phyloP scores from a whole-genome alignment of 2,797 vertebrate genomes.

The Myripristis jacobus region DNA sequence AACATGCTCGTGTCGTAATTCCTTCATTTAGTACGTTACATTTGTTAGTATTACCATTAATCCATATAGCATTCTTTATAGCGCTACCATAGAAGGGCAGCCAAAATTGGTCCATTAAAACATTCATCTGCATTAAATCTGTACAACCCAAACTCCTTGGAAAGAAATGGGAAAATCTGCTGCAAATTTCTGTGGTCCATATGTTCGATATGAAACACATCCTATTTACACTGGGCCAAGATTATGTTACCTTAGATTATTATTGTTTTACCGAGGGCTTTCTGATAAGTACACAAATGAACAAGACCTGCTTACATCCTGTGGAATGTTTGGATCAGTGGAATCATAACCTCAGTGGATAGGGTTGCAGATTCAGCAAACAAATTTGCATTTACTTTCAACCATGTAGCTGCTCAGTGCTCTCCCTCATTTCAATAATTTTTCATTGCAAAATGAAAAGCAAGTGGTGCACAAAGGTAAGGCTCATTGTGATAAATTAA shows the following conservation, averaged over 20 bases:
- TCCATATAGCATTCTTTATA: slow-evolving; percentile 20
- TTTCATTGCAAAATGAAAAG: slow-evolving; percentile 40
- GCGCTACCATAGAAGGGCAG: slow-evolving; percentile 21
- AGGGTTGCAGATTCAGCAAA: slow-evolving; percentile 38
- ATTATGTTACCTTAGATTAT: slow-evolving; percentile 14
- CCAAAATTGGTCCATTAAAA: slow-evolving; percentile 25
- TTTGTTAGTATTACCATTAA: slow-evolving; percentile 3
- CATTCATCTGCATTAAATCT: slow-evolving; percentile 43
- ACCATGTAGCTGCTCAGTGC: slow-evolving; percentile 39
- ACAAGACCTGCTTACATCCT: slow-evolving; percentile 45
- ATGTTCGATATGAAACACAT: slow-evolving; percentile 8
- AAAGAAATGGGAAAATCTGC: slow-evolving; percentile 24
- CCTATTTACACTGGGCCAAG: slow-evolving; percentile 25
- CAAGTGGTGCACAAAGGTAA: slow-evolving; percentile 43
- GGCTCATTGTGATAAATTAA: slow-evolving; percentile 70
- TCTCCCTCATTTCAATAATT: slow-evolving; percentile 30
- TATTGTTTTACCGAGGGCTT: slow-evolving; percentile 21
- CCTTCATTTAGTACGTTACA: slow-evolving; percentile 22
- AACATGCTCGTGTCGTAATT: slow-evolving; percentile 34
- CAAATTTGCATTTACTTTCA: slow-evolving; percentile 34
- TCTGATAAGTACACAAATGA: slow-evolving; percentile 27
- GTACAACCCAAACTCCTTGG: slow-evolving; percentile 13
- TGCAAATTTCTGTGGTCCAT: slow-evolving; percentile 4
- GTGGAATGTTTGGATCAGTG: slow-evolving; percentile 25
- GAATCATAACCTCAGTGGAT: slow-evolving; percentile 11